These are phyloP conservation scores for Hypocryptadius cinnamomeus DNA, from an alignment of 2,113 vertebrate genomes.

Conservation along the genomic window DNA sequence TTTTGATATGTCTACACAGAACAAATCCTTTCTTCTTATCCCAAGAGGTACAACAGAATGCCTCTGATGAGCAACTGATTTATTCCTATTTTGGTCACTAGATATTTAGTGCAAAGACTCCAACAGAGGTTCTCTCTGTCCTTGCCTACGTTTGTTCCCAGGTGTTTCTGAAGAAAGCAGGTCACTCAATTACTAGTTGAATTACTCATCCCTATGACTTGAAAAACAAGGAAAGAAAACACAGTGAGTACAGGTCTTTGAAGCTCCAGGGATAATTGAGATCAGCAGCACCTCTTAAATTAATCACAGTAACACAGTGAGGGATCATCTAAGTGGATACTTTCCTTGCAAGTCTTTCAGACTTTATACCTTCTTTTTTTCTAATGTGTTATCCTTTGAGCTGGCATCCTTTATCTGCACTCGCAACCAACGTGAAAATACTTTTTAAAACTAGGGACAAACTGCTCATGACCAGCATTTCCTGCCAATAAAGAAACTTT, in stretches of 20 bases:
- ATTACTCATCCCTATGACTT: constrained; percentile 36
- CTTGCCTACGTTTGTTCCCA: background rate
- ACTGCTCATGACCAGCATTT: background rate
- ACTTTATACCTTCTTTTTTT: background rate
- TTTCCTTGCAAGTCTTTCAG: background rate
- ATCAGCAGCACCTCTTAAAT: constrained; percentile 34
- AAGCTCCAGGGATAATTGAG: constrained; percentile 49
- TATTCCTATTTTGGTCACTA: background rate
- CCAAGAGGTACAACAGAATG: background rate
- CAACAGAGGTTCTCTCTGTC: background rate
- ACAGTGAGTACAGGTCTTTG: constrained; percentile 15
- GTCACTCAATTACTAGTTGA: constrained; percentile 27
- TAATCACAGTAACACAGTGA: constrained; percentile 17
- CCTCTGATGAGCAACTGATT: background rate
- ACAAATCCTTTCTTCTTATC: background rate
- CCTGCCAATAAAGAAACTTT: background rate
- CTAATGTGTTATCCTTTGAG: background rate
- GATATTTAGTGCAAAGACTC: background rate
- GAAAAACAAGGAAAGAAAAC: constrained; percentile 57
- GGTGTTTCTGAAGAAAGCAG: constrained; percentile 42
- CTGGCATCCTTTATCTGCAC: background rate
- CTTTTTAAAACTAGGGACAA: background rate
- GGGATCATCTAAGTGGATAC: background rate
- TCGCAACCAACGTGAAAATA: background rate
- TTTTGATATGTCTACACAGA: background rate